phyloP scores from a whole-genome alignment of 1,140 invertebrate species.

The Hormaphis cornu region DNA sequence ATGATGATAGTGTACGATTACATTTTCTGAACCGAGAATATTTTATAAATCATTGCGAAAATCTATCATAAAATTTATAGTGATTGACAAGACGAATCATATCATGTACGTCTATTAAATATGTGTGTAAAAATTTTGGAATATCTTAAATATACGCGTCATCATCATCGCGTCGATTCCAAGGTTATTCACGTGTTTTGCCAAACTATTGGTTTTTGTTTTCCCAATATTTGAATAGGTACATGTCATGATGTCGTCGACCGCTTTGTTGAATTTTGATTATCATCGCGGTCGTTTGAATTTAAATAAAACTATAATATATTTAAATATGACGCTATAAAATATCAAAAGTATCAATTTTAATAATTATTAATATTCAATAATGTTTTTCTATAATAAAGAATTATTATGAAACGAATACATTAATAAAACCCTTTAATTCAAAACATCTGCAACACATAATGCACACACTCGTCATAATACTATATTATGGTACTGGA shows the following conservation, averaged over 20 bases:
- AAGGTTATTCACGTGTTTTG: neutral
- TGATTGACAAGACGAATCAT: constrained; percentile 1
- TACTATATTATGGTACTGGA: neutral
- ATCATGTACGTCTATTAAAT: neutral
- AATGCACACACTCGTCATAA: neutral
- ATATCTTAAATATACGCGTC: too few relatives aligned
- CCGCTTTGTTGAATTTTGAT: neutral
- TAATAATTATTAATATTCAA: too few relatives aligned
- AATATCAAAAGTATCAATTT: too few relatives aligned
- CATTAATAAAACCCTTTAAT: neutral
- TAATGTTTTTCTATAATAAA: too few relatives aligned
- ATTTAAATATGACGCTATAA: too few relatives aligned
- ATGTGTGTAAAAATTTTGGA: neutral
- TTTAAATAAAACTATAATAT: too few relatives aligned
- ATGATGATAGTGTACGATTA: too few relatives aligned
- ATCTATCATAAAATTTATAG: too few relatives aligned
- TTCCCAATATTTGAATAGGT: neutral
- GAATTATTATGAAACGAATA: too few relatives aligned
- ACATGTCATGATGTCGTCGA: neutral
- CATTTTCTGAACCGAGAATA: too few relatives aligned
- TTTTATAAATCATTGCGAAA: too few relatives aligned
- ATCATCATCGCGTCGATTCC: neutral
- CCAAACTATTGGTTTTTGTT: neutral
- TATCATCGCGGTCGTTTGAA: neutral
- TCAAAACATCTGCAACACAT: neutral